Conservation (phyloP, 2,113 vertebrate species). For the Himantopus leucocephalus region DNA sequence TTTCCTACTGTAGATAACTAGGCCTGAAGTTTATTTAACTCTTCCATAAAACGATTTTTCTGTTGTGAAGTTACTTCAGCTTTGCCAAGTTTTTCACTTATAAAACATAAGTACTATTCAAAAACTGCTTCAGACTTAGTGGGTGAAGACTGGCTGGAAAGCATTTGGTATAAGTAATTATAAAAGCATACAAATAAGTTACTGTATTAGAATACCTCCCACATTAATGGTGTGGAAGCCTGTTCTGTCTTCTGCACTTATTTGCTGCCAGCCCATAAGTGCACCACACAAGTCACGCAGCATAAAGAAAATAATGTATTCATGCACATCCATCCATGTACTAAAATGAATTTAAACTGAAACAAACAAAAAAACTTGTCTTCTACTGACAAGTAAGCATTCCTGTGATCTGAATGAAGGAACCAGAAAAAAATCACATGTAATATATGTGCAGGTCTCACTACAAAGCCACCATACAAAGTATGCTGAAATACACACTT, state of each 20-base stretch:
- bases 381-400: background rate
- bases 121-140: background rate
- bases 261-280: background rate
- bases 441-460: background rate
- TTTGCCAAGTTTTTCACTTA: background rate
- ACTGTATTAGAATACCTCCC: conserved; percentile 9
- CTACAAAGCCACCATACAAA: background rate
- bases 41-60: background rate
- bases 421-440: background rate
- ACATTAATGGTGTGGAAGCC: background rate
- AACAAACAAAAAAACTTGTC: background rate
- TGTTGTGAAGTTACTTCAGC: background rate
- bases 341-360: background rate
- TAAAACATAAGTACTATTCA: background rate
- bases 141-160: background rate
- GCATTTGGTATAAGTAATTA: conserved; percentile 1
- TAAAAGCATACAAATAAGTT: background rate
- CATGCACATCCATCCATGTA: background rate
- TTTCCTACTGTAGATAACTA: background rate
- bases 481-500: background rate
- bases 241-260: background rate
- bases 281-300: background rate
- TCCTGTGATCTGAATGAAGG: background rate
- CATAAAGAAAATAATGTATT: background rate
- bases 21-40: background rate